Evolutionary conservation across 2,797 vertebrate species (phyloP).

Genomic region (Notolepis coatsorum): DNA sequence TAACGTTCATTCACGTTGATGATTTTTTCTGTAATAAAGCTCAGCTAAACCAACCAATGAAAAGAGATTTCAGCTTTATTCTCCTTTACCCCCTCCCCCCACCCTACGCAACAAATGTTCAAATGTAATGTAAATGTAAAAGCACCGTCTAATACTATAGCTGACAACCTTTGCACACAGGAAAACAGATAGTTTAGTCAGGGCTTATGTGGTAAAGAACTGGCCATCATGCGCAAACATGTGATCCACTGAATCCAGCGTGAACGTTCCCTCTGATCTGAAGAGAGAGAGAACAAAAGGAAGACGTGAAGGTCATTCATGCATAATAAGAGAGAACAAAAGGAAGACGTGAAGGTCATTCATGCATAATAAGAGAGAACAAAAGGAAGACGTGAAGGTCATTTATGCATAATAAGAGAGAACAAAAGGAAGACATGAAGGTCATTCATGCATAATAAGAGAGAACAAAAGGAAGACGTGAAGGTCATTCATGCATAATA

Average conservation of each 20-base stretch:
- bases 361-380: not conserved
- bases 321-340: not conserved
- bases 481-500: not conserved
- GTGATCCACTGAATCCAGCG: not conserved
- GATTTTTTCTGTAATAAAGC: too few relatives aligned
- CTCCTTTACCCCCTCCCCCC: too few relatives aligned
- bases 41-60: too few relatives aligned
- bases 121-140: too few relatives aligned
- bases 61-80: too few relatives aligned
- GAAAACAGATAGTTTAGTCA: not conserved
- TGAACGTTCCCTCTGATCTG: constrained; percentile 2
- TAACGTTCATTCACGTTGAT: too few relatives aligned
- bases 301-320: not conserved
- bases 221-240: constrained; percentile 24
- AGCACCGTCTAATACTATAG: too few relatives aligned
- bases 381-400: not conserved
- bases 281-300: not conserved
- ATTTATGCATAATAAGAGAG: not conserved
- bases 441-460: not conserved
- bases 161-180: too few relatives aligned
- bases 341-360: not conserved
- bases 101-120: too few relatives aligned
- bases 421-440: not conserved
- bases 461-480: not conserved
- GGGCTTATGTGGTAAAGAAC: constrained; percentile 33